These are phyloP conservation scores for Synanthedon myopaeformis DNA, from an alignment of 2,888 invertebrate species.

Conservation along the genomic window DNA sequence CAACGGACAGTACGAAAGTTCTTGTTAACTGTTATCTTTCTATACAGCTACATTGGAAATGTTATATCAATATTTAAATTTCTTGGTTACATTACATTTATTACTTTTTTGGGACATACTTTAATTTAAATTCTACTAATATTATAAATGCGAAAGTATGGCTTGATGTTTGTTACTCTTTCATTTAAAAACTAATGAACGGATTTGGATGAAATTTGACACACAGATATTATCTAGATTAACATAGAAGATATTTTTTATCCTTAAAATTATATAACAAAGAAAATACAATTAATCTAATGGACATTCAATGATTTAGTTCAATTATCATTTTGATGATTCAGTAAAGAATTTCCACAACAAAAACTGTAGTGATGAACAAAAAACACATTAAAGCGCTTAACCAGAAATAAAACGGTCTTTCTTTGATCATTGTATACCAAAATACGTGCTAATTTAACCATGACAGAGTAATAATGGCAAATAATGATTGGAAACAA, in stretches of 20 bases:
- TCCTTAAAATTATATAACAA: background rate
- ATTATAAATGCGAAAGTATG: too few relatives aligned
- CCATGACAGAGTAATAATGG: slow-evolving; percentile 11
- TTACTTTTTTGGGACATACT: too few relatives aligned
- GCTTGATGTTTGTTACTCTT: too few relatives aligned
- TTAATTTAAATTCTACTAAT: too few relatives aligned
- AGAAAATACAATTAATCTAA: background rate
- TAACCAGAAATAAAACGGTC: slow-evolving; percentile 18
- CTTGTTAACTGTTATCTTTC: too few relatives aligned
- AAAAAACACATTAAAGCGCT: slow-evolving; percentile 12
- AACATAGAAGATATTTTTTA: too few relatives aligned
- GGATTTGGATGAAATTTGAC: too few relatives aligned
- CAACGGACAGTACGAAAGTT: background rate
- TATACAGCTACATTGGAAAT: too few relatives aligned
- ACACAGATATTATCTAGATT: too few relatives aligned
- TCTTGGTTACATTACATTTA: too few relatives aligned
- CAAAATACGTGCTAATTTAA: slow-evolving; percentile 19
- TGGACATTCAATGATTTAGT: background rate
- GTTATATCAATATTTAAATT: too few relatives aligned
- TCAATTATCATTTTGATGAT: background rate
- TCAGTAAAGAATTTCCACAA: slow-evolving; percentile 14
- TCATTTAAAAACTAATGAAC: too few relatives aligned
- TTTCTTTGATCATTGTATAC: slow-evolving; percentile 10
- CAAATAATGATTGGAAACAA: slow-evolving; percentile 15
- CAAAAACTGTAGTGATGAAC: slow-evolving; percentile 17